phyloP scores from a whole-genome alignment of 2,113 vertebrate species.

The Megaceryle torquata region DNA sequence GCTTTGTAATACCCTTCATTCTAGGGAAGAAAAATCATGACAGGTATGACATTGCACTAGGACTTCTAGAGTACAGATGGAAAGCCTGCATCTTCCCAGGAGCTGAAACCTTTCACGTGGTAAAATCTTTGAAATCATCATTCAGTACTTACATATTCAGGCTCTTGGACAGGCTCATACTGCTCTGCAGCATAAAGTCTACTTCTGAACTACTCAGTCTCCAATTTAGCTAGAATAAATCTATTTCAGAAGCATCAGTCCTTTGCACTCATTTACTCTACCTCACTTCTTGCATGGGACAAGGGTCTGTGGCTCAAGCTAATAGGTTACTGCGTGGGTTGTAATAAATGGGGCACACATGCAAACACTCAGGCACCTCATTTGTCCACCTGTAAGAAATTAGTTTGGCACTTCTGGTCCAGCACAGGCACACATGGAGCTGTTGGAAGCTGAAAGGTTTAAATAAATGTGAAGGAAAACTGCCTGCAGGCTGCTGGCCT shows the following conservation, averaged over 20 bases:
- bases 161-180: background rate
- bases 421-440: background rate
- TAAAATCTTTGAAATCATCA: background rate
- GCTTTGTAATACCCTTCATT: background rate
- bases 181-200: background rate
- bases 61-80: background rate
- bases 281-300: background rate
- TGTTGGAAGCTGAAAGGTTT: background rate
- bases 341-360: background rate
- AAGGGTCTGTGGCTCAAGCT: background rate
- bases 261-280: background rate
- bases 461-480: background rate
- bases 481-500: background rate
- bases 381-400: slow-evolving; percentile 8
- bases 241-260: background rate
- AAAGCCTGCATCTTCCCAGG: background rate
- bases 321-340: background rate
- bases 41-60: background rate
- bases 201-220: background rate
- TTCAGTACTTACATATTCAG: background rate
- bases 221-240: background rate
- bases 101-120: background rate
- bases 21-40: background rate
- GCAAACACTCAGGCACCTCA: background rate
- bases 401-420: background rate